Percentiles rank a stretch among this genome's conserved stretches.
Conservation (phyloP, 2,113 vertebrate genomes). For the Dendropsophus ebraccatus region DNA sequence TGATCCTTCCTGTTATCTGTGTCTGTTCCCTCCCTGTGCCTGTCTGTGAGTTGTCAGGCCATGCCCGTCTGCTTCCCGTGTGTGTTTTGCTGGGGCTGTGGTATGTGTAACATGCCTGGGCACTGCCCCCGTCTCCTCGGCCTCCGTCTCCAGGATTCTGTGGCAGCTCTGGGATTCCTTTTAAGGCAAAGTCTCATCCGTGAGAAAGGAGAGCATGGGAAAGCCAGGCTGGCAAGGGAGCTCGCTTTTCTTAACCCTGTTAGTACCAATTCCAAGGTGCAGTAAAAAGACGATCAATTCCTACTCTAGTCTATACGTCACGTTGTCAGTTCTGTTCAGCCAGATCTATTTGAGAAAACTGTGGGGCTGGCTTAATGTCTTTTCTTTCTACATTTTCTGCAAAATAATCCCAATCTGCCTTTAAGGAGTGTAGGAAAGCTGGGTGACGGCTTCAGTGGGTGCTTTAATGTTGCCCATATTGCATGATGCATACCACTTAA, state of each 20-base stretch:
- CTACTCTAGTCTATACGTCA: too few relatives aligned
- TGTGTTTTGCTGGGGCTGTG: slow-evolving; percentile 40
- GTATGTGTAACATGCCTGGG: slow-evolving; percentile 35
- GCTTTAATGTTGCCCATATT: background rate
- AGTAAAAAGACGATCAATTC: too few relatives aligned
- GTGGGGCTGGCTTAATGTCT: too few relatives aligned
- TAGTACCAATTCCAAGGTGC: background rate
- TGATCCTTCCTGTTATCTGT: background rate
- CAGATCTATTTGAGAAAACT: too few relatives aligned
- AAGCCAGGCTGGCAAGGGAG: background rate
- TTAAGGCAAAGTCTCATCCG: slow-evolving; percentile 11
- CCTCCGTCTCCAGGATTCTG: background rate
- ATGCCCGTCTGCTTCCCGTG: slow-evolving; percentile 35
- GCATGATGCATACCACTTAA: too few relatives aligned
- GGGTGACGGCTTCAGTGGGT: background rate
- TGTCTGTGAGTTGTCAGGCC: background rate
- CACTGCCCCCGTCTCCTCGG: background rate
- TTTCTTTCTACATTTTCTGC: too few relatives aligned
- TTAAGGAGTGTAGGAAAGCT: background rate
- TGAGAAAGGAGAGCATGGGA: slow-evolving; percentile 33
- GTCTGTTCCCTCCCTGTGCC: slow-evolving; percentile 1
- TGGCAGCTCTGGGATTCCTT: slow-evolving; percentile 39
- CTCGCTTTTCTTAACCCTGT: slow-evolving; percentile 27
- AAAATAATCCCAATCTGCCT: too few relatives aligned
- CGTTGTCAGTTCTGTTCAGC: background rate